Conservation (phyloP, 1,140 invertebrate genomes). For the Nixonia krombeini region DNA sequence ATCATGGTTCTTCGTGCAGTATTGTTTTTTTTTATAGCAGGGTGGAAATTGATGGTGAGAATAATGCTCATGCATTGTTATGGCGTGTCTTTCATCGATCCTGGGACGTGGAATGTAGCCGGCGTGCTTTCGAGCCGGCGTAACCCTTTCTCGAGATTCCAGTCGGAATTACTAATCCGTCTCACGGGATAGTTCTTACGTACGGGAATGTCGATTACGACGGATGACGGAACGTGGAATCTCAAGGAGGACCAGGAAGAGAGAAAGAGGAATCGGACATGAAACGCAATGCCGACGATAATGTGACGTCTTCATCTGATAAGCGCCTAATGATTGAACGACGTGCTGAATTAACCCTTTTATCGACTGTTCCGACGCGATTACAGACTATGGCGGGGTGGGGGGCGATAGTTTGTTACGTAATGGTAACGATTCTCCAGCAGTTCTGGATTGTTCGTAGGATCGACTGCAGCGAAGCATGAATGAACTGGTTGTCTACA, state of each 20-base stretch:
- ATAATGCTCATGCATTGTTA: slow-evolving; percentile 28
- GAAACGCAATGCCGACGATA: background rate
- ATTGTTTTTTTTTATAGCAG: no score
- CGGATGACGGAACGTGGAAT: slow-evolving; percentile 12
- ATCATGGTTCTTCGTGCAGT: no score
- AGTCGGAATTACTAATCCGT: slow-evolving; percentile 9
- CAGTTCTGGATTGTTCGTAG: no score
- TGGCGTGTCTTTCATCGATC: slow-evolving; percentile 38
- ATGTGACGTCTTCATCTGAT: slow-evolving; percentile 1
- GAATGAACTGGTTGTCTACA: no score
- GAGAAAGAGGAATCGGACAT: background rate
- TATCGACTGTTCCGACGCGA: no score
- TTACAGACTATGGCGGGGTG: no score
- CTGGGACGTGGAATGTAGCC: slow-evolving; percentile 3
- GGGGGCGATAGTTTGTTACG: no score
- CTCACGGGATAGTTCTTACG: slow-evolving; percentile 9
- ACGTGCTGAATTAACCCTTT: no score
- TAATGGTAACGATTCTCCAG: no score
- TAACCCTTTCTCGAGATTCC: slow-evolving; percentile 40
- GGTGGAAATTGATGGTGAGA: no score
- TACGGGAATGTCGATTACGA: slow-evolving; percentile 9
- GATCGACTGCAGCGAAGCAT: no score
- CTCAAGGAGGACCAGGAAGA: background rate
- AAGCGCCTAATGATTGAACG: background rate
- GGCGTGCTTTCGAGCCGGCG: slow-evolving; percentile 7